Conservation (phyloP, 2,888 invertebrate genomes). For the Conchocele bisecta region DNA sequence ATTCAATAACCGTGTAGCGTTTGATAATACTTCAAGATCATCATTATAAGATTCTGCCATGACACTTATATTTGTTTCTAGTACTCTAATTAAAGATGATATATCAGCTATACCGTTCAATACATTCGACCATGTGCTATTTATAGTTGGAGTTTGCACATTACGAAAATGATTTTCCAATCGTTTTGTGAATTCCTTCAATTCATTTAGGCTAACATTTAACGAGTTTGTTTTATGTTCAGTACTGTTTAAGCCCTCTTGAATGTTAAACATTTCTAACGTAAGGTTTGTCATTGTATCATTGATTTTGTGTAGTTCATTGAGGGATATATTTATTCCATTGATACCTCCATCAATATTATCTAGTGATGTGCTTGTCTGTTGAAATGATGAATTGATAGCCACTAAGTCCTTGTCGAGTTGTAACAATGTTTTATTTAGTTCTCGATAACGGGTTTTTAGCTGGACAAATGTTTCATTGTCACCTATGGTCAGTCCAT, state of each 20-base stretch:
- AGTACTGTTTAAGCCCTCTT: not conserved
- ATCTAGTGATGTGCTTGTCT: not conserved
- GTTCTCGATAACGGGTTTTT: conserved; percentile 17
- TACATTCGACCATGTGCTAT: too few relatives aligned
- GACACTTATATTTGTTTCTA: too few relatives aligned
- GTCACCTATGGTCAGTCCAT: conserved; percentile 16
- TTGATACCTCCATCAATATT: not conserved
- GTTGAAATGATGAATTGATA: not conserved
- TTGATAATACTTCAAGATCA: too few relatives aligned
- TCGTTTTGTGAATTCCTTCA: not conserved
- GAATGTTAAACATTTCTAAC: not conserved
- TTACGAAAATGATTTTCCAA: too few relatives aligned
- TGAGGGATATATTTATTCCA: not conserved
- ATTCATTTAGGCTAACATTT: not conserved
- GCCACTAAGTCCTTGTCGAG: not conserved
- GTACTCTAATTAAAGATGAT: too few relatives aligned
- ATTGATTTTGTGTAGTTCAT: not conserved
- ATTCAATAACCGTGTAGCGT: too few relatives aligned
- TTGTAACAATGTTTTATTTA: conserved; percentile 11
- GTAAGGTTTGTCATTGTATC: too few relatives aligned
- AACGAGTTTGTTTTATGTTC: not conserved
- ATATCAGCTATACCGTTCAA: too few relatives aligned
- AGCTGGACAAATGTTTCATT: conserved; percentile 44
- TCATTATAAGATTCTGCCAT: too few relatives aligned
- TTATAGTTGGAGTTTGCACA: too few relatives aligned